Evolutionary conservation across 23 tunicate genomes (phyloP).

Genomic region (Pegea sp.): DNA sequence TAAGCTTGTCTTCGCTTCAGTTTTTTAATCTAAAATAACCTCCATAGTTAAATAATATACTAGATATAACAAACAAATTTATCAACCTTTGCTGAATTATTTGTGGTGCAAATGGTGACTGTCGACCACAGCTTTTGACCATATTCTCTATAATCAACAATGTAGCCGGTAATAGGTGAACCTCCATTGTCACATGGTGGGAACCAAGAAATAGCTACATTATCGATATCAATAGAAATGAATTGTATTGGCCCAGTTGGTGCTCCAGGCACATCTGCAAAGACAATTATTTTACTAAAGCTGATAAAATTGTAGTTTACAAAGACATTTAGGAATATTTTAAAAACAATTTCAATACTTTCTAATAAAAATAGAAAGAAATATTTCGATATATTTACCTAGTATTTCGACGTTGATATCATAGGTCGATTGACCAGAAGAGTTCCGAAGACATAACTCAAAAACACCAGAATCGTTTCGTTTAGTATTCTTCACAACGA

Average conservation of each 20-base stretch:
- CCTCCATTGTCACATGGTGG: slow-evolving; percentile 32
- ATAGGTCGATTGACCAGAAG: slow-evolving; percentile 3
- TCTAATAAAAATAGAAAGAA: too few species aligned
- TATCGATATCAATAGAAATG: slow-evolving; percentile 10
- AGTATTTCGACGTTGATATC: slow-evolving; percentile 4
- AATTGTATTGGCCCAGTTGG: slow-evolving; percentile 19
- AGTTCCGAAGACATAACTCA: slow-evolving; percentile 5
- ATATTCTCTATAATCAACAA: slow-evolving; percentile 35
- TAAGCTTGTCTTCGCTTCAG: slow-evolving; percentile 17
- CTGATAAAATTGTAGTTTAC: too few species aligned
- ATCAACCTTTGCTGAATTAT: slow-evolving; percentile 11
- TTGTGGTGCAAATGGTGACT: slow-evolving; percentile 24
- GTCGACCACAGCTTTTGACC: slow-evolving; percentile 29
- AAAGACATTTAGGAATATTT: too few species aligned
- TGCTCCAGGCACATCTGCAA: slow-evolving; percentile 37
- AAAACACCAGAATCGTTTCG: slow-evolving; percentile 11
- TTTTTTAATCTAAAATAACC: slow-evolving; percentile 6
- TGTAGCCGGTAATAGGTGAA: slow-evolving; percentile 11
- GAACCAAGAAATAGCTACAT: slow-evolving; percentile 20
- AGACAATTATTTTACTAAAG: background rate
- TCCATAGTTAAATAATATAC: background rate
- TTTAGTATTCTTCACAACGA: slow-evolving; percentile 9
- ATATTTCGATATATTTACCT: too few species aligned
- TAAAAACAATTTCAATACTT: too few species aligned
- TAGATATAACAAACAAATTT: too few species aligned